Percentiles rank a stretch among this genome's conserved stretches.
These are phyloP conservation scores for Dolichopus griseipennis DNA, from an alignment of 2,888 invertebrate species.

Conservation along the genomic window DNA sequence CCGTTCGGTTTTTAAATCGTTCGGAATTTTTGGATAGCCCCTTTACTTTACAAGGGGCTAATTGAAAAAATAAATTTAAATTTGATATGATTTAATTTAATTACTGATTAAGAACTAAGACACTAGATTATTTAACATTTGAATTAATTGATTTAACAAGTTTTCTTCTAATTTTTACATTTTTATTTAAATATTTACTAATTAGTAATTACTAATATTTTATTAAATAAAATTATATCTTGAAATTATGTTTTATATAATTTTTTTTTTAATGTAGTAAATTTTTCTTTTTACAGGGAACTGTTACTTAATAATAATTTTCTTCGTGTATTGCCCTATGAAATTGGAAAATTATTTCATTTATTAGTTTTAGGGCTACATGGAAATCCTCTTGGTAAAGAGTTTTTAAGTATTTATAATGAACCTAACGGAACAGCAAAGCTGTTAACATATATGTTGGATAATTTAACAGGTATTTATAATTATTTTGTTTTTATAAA, in stretches of 20 bases:
- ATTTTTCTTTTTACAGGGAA: conserved; percentile 55
- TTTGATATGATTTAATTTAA: too few relatives aligned
- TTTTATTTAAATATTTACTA: too few relatives aligned
- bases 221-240: too few relatives aligned
- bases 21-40: conserved; percentile 72
- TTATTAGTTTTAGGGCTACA: conserved; percentile 84
- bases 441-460: conserved; percentile 88
- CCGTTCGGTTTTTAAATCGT: conserved; percentile 42
- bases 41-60: conserved; percentile 56
- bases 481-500: neutral
- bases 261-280: conserved; percentile 14
- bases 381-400: conserved; percentile 90
- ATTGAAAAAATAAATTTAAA: neutral
- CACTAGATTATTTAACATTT: too few relatives aligned
- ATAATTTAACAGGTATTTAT: conserved; percentile 83
- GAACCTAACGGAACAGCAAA: conserved; percentile 91
- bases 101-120: too few relatives aligned
- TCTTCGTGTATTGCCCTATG: conserved; percentile 88
- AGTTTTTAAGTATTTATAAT: conserved; percentile 82
- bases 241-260: conserved; percentile 8
- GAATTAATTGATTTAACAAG: too few relatives aligned
- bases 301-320: conserved; percentile 89
- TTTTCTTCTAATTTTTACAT: too few relatives aligned
- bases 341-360: conserved; percentile 95
- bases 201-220: too few relatives aligned